Percentiles rank a stretch among this genome's conserved stretches.
These are phyloP conservation scores for Cryptocephalus moraei DNA, from an alignment of 2,888 invertebrate species.

Conservation along the genomic window DNA sequence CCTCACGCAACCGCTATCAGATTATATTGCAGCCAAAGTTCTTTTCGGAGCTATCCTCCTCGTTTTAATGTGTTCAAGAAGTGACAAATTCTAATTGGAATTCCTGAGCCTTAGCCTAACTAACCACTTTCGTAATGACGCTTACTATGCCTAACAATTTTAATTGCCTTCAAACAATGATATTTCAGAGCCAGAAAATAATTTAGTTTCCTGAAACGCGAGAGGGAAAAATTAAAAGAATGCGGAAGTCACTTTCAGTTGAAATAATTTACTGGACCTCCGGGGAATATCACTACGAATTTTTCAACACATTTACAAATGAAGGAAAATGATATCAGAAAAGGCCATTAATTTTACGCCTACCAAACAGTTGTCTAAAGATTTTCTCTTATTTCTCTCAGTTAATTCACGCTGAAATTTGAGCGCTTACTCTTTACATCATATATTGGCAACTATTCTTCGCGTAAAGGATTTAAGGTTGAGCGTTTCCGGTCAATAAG, in stretches of 20 bases:
- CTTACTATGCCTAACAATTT: slow-evolving; percentile 34
- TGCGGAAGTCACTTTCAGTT: slow-evolving; percentile 12
- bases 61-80: slow-evolving; percentile 25
- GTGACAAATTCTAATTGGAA: slow-evolving; percentile 40
- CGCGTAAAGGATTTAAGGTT: no score
- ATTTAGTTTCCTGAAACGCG: slow-evolving; percentile 12
- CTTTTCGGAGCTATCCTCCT: background rate
- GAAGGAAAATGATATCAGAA: no score
- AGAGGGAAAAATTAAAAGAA: slow-evolving; percentile 12
- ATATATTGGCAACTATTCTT: no score
- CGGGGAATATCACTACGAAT: background rate
- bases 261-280: slow-evolving; percentile 9
- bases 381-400: no score
- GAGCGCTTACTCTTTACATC: no score
- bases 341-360: no score
- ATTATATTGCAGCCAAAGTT: slow-evolving; percentile 2
- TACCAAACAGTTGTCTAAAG: no score
- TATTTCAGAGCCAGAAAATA: slow-evolving; percentile 22
- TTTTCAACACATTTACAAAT: background rate
- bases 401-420: no score
- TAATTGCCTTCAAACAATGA: slow-evolving; percentile 34
- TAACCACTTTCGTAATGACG: slow-evolving; percentile 33
- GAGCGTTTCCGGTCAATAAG: no score
- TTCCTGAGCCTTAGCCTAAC: slow-evolving; percentile 34
- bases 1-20: slow-evolving; percentile 9